Percentiles rank a stretch among this genome's conserved stretches.
phyloP scores from a whole-genome alignment of 1,140 invertebrate species.

The Lepidurus apus region DNA sequence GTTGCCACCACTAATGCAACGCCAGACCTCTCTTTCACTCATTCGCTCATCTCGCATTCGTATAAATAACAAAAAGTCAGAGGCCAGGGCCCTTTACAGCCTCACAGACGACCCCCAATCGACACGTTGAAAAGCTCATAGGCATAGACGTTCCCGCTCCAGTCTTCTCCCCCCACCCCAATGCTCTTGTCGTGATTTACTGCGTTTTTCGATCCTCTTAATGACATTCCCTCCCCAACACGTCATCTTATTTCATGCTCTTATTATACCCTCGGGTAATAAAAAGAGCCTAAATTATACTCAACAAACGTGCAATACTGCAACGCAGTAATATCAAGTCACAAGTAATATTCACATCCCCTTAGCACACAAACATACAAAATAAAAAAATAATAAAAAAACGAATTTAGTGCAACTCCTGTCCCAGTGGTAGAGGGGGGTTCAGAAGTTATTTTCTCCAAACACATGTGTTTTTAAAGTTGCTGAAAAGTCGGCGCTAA shows the following conservation, averaged over 20 bases:
- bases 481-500: not conserved
- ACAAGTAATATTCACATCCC: no score
- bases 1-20: not conserved
- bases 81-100: not conserved
- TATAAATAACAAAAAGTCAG: not conserved
- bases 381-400: no score
- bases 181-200: not conserved
- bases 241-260: slow-evolving; percentile 11
- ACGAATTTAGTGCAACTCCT: no score
- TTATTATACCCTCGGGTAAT: not conserved
- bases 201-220: not conserved
- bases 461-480: not conserved
- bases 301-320: not conserved
- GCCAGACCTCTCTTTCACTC: not conserved
- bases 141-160: no score
- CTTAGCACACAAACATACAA: no score
- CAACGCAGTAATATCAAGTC: no score
- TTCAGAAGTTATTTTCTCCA: not conserved
- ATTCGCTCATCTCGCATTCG: not conserved
- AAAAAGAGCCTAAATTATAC: slow-evolving; percentile 4
- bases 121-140: not conserved
- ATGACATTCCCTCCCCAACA: not conserved
- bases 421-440: no score
- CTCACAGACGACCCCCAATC: slow-evolving; percentile 17
- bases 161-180: not conserved